phyloP scores from a whole-genome alignment of 2,888 invertebrate species.

The Monopis laevigella region DNA sequence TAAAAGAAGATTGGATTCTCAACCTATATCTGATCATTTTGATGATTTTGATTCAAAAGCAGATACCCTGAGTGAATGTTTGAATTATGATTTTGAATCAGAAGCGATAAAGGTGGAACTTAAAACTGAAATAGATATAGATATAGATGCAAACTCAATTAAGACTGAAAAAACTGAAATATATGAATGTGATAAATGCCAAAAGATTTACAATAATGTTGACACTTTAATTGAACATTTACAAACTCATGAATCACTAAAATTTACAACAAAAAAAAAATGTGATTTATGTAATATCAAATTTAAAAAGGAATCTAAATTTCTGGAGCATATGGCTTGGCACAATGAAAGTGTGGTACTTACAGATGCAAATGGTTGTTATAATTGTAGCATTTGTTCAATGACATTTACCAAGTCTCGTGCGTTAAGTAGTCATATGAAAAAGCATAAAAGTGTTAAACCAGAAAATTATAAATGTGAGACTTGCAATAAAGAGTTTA shows the following conservation, averaged over 20 bases:
- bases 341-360: slow-evolving; percentile 22
- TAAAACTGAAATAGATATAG: slow-evolving; percentile 23
- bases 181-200: slow-evolving; percentile 46
- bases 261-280: slow-evolving; percentile 20
- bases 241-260: slow-evolving; percentile 45
- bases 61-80: slow-evolving; percentile 5
- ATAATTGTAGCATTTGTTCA: slow-evolving; percentile 32
- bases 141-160: slow-evolving; percentile 20
- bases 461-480: slow-evolving; percentile 40
- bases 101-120: slow-evolving; percentile 24
- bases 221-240: slow-evolving; percentile 57
- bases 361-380: background rate
- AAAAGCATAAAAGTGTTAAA: slow-evolving; percentile 24
- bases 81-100: slow-evolving; percentile 16
- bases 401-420: slow-evolving; percentile 33
- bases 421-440: slow-evolving; percentile 38
- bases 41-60: slow-evolving; percentile 22
- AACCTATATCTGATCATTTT: slow-evolving; percentile 11
- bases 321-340: slow-evolving; percentile 27
- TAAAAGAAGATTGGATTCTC: slow-evolving; percentile 1
- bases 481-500: slow-evolving; percentile 51
- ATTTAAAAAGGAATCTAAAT: slow-evolving; percentile 26
- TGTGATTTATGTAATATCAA: slow-evolving; percentile 24
- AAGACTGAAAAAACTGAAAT: slow-evolving; percentile 22
- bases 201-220: slow-evolving; percentile 48